Base-by-base conservation (phyloP, 2,113 vertebrate genomes). In the Microtus pennsylvanicus region DNA sequence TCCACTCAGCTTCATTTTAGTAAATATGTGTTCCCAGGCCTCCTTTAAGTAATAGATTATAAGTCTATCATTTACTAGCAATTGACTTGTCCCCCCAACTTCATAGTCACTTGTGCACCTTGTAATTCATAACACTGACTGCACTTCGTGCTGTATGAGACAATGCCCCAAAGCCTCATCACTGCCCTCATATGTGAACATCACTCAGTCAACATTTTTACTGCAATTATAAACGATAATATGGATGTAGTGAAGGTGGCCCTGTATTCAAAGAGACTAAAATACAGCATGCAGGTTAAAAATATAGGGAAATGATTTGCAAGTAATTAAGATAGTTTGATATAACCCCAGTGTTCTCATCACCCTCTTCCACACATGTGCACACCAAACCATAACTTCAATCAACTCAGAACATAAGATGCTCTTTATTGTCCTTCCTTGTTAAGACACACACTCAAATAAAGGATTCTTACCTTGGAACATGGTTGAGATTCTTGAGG, bases 311-410 rank as follows among this genome's bases (percentile, higher is more conserved):
- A 63, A 0, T 30, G 91, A 4, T 0, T 78, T 78, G 4, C 22
- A 74, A 30, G 38, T 33, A 76, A 92, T 35, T 69, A 77, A 26
- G 2, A 80, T 78, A 19, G 45, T 93, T 82, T 82, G 35, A 77
- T 52, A 30, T 35, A 30, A 38, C 45, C 19, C 24, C 28, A 38
- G 1, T 80, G 3, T 47, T 69, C 45, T 38, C 0, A 2, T 0
- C 0, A 22, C 14, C 1, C 3, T 6, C 3, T 50, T 50, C 86
- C 3, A 1, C 3, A 21, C 10, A 69, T 5, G 3, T 4, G 3
- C 12, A 76, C 13, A 45, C 35, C 22, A 80, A 55, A 3, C 7
- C 38, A 83, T 17, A 8, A 11, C 47, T 80, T 33, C 38, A n/a
- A 93, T 76, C 11, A 50, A 74, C 38, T 72, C 82, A 42, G 35